Evolutionary conservation across 2,888 invertebrate species (phyloP).

Genomic region (Chrysolina americana): DNA sequence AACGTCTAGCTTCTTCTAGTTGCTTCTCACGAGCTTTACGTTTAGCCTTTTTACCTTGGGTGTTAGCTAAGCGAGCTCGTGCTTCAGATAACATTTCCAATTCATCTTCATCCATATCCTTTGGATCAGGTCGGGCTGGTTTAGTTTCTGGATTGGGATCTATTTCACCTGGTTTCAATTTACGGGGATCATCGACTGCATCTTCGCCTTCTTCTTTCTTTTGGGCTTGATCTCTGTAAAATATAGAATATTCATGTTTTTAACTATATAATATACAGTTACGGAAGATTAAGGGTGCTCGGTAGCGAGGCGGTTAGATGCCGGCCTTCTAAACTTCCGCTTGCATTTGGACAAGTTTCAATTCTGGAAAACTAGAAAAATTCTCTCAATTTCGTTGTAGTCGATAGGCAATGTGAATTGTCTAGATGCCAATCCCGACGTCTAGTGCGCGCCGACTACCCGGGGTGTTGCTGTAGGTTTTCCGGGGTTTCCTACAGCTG

Average conservation of each 20-base stretch:
- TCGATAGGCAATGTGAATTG: too few relatives aligned
- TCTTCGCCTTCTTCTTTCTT: conserved; percentile 93
- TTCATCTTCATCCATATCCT: conserved; percentile 99
- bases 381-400: too few relatives aligned
- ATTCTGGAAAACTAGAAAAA: too few relatives aligned
- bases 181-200: conserved; percentile 93
- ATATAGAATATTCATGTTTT: conserved; percentile 1
- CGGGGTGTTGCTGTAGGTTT: too few relatives aligned
- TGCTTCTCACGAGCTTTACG: conserved; percentile 98
- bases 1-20: conserved; percentile 94
- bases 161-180: conserved; percentile 98
- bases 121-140: conserved; percentile 98
- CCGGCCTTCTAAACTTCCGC: too few relatives aligned
- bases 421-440: too few relatives aligned
- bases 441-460: too few relatives aligned
- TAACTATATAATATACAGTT: too few relatives aligned
- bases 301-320: too few relatives aligned
- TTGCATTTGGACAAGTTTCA: too few relatives aligned
- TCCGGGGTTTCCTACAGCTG: too few relatives aligned
- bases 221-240: conserved; percentile 92
- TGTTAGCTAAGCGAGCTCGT: conserved; percentile 97
- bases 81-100: conserved; percentile 99
- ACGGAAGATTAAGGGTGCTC: too few relatives aligned
- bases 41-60: conserved; percentile 95
- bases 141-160: conserved; percentile 99